These are phyloP conservation scores for Typhlomys cinereus DNA, from an alignment of 2,113 vertebrate genomes.

Conservation along the genomic window DNA sequence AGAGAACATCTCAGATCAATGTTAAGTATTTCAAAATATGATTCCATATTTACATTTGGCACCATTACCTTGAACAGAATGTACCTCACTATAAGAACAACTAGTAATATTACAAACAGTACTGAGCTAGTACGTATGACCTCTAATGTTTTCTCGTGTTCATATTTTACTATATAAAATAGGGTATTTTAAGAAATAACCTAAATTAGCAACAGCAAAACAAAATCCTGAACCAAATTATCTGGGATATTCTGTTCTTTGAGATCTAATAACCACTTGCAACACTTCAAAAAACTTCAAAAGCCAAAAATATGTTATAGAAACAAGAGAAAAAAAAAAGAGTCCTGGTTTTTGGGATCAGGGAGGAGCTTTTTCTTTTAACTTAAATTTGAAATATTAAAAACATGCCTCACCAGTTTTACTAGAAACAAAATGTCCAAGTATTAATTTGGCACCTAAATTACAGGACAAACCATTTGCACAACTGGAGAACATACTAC, in stretches of 20 bases:
- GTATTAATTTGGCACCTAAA: conserved; percentile 51
- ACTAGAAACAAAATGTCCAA: conserved; percentile 50
- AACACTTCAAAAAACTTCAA: conserved; percentile 35
- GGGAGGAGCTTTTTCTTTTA: background rate
- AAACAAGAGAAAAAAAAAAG: conserved; percentile 63
- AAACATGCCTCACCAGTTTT: conserved; percentile 23
- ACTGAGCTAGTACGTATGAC: background rate
- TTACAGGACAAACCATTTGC: conserved; percentile 42
- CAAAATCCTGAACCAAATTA: background rate
- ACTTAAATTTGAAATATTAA: conserved; percentile 52
- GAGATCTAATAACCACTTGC: background rate
- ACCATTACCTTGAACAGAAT: background rate
- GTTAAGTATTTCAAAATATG: conserved; percentile 11
- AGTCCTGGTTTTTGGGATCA: background rate
- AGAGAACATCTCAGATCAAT: background rate
- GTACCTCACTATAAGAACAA: background rate
- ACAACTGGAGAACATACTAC: background rate
- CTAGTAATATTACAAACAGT: background rate
- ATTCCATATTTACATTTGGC: background rate
- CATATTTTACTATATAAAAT: background rate
- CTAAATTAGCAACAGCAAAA: conserved; percentile 19
- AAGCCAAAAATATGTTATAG: conserved; percentile 15
- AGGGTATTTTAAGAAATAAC: conserved; percentile 14
- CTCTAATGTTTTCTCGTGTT: background rate
- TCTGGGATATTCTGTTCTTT: conserved; percentile 25